Conservation (phyloP, 2,113 vertebrate species). For the Axis porcinus region DNA sequence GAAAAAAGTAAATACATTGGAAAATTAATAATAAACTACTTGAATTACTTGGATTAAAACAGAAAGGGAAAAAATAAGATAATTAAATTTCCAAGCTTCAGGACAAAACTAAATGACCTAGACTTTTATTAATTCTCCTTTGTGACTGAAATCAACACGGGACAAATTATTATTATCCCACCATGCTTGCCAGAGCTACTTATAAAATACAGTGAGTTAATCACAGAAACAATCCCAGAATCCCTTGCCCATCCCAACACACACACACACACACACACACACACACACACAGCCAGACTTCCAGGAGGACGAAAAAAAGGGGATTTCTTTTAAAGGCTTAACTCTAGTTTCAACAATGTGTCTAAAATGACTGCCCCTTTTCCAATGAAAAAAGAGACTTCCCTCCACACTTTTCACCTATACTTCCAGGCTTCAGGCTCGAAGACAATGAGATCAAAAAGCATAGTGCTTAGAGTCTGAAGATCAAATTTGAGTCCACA, state of each 20-base stretch:
- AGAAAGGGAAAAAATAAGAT: not conserved
- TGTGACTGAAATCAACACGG: not conserved
- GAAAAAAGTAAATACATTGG: not conserved
- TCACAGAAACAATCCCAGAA: not conserved
- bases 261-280: not conserved
- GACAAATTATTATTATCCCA: not conserved
- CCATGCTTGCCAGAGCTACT: not conserved
- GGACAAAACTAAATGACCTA: conserved; percentile 22
- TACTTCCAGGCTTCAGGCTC: not conserved
- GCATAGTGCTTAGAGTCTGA: not conserved
- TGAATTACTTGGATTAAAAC: not conserved
- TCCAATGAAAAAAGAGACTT: not conserved
- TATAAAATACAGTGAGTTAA: not conserved
- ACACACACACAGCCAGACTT: not conserved
- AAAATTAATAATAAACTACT: conserved; percentile 38
- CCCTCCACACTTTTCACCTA: not conserved
- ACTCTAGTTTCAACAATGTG: not conserved
- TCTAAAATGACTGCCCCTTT: not conserved
- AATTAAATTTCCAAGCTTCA: conserved; percentile 39
- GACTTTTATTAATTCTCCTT: not conserved
- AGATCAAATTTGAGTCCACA: not conserved
- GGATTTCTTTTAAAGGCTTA: not conserved
- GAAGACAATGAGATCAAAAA: not conserved
- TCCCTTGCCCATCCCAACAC: not conserved
- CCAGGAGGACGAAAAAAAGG: not conserved